Evolutionary conservation across 2,113 vertebrate genomes (phyloP).

Genomic region (Alligator sinensis): DNA sequence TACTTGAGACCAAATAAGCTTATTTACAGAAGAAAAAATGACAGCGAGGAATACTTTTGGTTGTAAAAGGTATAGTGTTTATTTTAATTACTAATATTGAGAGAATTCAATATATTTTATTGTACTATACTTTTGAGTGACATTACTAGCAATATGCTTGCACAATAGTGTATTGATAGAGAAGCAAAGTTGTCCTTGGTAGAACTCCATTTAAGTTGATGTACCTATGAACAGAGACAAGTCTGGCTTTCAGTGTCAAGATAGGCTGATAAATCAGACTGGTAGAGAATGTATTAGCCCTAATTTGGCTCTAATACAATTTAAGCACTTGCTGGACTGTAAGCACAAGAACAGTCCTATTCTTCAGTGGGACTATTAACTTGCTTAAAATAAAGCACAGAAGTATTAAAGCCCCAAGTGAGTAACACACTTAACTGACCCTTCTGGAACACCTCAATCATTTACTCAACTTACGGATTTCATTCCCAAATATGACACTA

Average conservation of each 20-base stretch:
- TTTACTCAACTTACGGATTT: not conserved
- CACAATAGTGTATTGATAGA: not conserved
- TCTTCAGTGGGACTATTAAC: not conserved
- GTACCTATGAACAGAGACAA: not conserved
- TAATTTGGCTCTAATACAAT: not conserved
- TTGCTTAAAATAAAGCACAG: not conserved
- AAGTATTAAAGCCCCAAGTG: not conserved
- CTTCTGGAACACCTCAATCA: not conserved
- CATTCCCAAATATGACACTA: not conserved
- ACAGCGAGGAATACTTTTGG: not conserved
- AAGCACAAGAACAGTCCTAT: not conserved
- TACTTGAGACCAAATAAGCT: not conserved
- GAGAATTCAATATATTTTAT: not conserved
- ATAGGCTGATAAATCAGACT: not conserved
- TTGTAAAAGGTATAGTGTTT: not conserved
- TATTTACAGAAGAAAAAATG: not conserved
- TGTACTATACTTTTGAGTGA: not conserved
- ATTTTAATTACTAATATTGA: not conserved
- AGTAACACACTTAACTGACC: too few relatives aligned
- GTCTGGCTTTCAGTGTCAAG: not conserved
- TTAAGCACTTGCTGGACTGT: not conserved
- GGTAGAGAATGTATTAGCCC: not conserved
- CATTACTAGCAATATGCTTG: not conserved
- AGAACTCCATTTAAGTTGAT: not conserved
- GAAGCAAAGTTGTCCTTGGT: not conserved